A percentile compares a stretch with the other conserved stretches of the same genome.
These are phyloP conservation scores for Lithobates sylvaticus DNA, from an alignment of 2,797 vertebrate genomes.

Conservation along the genomic window DNA sequence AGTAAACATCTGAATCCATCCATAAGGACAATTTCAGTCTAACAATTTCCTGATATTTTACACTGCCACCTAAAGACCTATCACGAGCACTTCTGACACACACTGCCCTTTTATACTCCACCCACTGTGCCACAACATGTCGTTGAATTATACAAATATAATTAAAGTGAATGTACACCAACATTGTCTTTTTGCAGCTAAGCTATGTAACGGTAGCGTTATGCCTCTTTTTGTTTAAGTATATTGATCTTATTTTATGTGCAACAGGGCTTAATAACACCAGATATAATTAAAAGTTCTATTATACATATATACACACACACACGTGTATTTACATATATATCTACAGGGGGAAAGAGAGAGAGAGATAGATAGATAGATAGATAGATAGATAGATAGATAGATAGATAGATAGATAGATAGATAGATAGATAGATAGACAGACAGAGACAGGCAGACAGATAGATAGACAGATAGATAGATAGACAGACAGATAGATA, in stretches of 20 bases:
- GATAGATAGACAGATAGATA: neutral
- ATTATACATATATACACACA: neutral
- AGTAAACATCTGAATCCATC: neutral
- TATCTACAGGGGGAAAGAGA: neutral
- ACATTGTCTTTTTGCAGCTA: neutral
- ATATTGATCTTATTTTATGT: neutral
- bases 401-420: too few species aligned
- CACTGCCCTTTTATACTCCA: neutral
- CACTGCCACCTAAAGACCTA: neutral
- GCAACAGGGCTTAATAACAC: neutral
- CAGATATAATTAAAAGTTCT: neutral
- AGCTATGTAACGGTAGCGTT: neutral
- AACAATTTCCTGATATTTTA: neutral
- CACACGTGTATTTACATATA: too few species aligned
- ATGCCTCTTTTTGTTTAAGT: too few species aligned
- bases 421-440: too few species aligned
- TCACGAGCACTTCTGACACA: neutral
- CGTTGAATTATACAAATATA: neutral
- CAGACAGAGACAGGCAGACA: too few species aligned
- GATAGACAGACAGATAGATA: slow-evolving; percentile 22
- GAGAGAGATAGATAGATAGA: too few species aligned
- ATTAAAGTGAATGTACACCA: neutral
- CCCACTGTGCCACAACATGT: neutral
- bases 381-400: too few species aligned
- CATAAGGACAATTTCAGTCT: neutral